These are phyloP conservation scores for Polydrusus cervinus DNA, from an alignment of 2,888 invertebrate species.

Conservation along the genomic window DNA sequence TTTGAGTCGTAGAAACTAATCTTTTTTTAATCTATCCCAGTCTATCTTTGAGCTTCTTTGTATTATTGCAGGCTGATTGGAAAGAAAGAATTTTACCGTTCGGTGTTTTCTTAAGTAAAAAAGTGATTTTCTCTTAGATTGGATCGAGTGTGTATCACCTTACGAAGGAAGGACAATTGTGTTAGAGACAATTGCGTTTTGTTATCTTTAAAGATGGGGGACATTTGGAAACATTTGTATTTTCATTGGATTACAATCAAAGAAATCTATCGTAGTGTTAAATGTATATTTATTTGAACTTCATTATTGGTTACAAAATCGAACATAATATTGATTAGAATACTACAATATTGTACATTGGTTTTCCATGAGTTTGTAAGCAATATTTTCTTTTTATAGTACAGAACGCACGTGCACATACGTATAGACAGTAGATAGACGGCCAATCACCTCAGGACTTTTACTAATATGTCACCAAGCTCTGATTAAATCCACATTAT, in stretches of 20 bases:
- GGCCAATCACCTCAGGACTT: too few relatives aligned
- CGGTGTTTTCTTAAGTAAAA: slow-evolving; percentile 40
- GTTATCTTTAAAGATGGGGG: not conserved
- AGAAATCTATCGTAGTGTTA: not conserved
- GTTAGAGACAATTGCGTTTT: slow-evolving; percentile 20
- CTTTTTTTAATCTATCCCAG: slow-evolving; percentile 61
- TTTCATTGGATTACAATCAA: not conserved
- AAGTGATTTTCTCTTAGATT: slow-evolving; percentile 51
- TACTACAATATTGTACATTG: too few relatives aligned
- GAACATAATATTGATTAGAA: too few relatives aligned
- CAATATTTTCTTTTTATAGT: too few relatives aligned
- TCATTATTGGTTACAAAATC: too few relatives aligned
- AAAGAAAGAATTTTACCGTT: slow-evolving; percentile 44
- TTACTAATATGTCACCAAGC: too few relatives aligned
- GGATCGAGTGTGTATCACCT: slow-evolving; percentile 55
- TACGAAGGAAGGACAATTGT: slow-evolving; percentile 47
- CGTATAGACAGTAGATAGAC: too few relatives aligned
- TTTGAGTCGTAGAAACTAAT: slow-evolving; percentile 68
- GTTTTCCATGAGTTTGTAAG: too few relatives aligned
- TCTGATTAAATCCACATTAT: too few relatives aligned
- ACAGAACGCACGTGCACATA: too few relatives aligned
- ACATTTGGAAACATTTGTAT: not conserved
- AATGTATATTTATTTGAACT: too few relatives aligned
- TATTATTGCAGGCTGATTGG: slow-evolving; percentile 53
- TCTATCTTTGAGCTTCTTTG: slow-evolving; percentile 55